Conservation (phyloP, 2,113 vertebrate species). For the Corythoichthys intestinalis region DNA sequence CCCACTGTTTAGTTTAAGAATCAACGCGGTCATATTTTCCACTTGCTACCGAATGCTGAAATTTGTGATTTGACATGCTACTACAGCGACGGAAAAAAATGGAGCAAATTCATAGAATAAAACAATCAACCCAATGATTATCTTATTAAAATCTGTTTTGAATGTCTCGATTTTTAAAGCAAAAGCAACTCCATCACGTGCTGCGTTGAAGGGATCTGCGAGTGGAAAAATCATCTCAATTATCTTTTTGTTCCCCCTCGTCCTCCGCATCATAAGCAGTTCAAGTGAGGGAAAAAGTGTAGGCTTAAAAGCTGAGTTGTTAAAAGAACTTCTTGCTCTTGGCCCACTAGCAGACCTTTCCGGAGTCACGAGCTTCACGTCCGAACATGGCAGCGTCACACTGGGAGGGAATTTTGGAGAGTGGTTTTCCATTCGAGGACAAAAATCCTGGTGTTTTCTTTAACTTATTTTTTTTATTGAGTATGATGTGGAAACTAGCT, state of each 20-base stretch:
- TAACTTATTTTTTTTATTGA: not conserved
- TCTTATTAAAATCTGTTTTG: conserved; percentile 12
- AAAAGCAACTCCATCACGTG: conserved; percentile 40
- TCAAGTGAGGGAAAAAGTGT: conserved; percentile 41
- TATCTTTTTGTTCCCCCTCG: conserved; percentile 41
- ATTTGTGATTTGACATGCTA: not conserved
- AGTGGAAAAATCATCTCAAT: conserved; percentile 55
- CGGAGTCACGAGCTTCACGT: conserved; percentile 8
- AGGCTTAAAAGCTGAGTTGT: conserved; percentile 34
- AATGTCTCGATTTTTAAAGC: not conserved
- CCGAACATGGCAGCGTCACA: conserved; percentile 31
- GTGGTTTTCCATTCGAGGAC: conserved; percentile 34
- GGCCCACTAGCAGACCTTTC: conserved; percentile 39
- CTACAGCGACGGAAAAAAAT: not conserved
- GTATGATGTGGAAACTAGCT: conserved; percentile 10
- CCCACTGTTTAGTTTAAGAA: conserved; percentile 17
- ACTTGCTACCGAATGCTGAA: conserved; percentile 37
- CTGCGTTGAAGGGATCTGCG: conserved; percentile 50
- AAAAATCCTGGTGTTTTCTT: too few relatives aligned
- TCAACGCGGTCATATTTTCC: conserved; percentile 62
- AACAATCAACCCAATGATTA: conserved; percentile 8
- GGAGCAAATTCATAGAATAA: conserved; percentile 23
- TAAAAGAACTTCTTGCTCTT: conserved; percentile 44
- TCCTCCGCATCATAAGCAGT: conserved; percentile 45
- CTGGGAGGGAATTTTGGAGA: conserved; percentile 15